Evolutionary conservation across 1,140 invertebrate genomes (phyloP).

Genomic region (Rhynchophorus ferrugineus): DNA sequence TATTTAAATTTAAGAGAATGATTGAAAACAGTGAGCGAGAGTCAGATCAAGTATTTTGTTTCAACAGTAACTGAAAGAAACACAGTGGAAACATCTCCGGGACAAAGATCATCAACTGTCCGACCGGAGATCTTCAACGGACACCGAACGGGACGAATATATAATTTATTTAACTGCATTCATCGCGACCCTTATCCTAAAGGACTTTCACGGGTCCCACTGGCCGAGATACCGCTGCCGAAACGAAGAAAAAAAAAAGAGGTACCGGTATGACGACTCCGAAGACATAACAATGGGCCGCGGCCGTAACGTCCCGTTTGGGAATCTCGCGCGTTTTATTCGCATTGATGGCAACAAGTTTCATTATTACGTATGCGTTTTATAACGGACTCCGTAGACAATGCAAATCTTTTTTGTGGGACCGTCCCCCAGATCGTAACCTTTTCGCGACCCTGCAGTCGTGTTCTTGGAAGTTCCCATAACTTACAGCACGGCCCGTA

Average conservation of each 20-base stretch:
- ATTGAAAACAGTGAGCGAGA: too few relatives aligned
- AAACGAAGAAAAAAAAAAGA: constrained; percentile 16
- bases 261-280: constrained; percentile 22
- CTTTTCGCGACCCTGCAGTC: constrained; percentile 2
- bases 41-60: too few relatives aligned
- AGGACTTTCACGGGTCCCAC: too few relatives aligned
- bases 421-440: background rate
- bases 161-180: too few relatives aligned
- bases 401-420: constrained; percentile 15
- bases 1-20: too few relatives aligned
- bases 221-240: too few relatives aligned
- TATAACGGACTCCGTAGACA: constrained; percentile 19
- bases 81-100: too few relatives aligned
- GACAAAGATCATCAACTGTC: too few relatives aligned
- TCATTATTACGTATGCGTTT: constrained; percentile 9
- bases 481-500: too few relatives aligned
- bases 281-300: constrained; percentile 7
- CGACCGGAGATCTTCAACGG: too few relatives aligned
- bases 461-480: background rate
- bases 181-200: background rate
- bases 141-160: too few relatives aligned
- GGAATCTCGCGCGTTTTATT: constrained; percentile 15
- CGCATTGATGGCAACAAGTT: constrained; percentile 19
- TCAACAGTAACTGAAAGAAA: too few relatives aligned
- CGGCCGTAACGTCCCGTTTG: constrained; percentile 21